A percentile compares a stretch with the other conserved stretches of the same genome.
These are phyloP conservation scores for Tinea semifulvella DNA, from an alignment of 2,888 invertebrate species.

Conservation along the genomic window DNA sequence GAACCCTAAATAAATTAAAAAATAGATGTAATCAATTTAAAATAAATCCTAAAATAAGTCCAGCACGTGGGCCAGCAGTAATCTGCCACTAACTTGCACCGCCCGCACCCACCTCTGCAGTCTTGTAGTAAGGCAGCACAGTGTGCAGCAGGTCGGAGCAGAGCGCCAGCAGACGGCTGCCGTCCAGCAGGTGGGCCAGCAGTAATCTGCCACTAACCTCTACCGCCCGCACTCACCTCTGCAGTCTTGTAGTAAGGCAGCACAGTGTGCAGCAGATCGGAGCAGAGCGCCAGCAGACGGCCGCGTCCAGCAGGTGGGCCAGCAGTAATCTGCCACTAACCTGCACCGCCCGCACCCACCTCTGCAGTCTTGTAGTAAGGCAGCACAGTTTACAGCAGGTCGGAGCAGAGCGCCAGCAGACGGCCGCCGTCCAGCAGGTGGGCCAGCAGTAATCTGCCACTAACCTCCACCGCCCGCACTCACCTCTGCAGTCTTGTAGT, in stretches of 20 bases:
- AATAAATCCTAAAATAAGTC: slow-evolving; percentile 19
- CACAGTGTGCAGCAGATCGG: slow-evolving; percentile 80
- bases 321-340: too few relatives aligned
- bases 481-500: slow-evolving; percentile 86
- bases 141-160: slow-evolving; percentile 84
- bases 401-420: slow-evolving; percentile 81
- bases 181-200: slow-evolving; percentile 75
- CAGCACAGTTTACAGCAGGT: slow-evolving; percentile 78
- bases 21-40: too few relatives aligned
- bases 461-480: too few relatives aligned
- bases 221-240: slow-evolving; percentile 76
- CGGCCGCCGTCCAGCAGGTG: slow-evolving; percentile 79
- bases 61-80: too few relatives aligned
- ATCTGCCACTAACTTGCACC: too few relatives aligned
- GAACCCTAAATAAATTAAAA: slow-evolving; percentile 1
- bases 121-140: slow-evolving; percentile 82
- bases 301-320: slow-evolving; percentile 77
- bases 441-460: slow-evolving; percentile 71
- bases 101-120: slow-evolving; percentile 82
- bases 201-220: too few relatives aligned
- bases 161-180: slow-evolving; percentile 79
- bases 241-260: slow-evolving; percentile 85
- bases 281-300: slow-evolving; percentile 79
- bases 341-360: too few relatives aligned
- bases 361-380: slow-evolving; percentile 87